These are phyloP conservation scores for Siphlonurus alternatus DNA, from an alignment of 2,888 invertebrate genomes.

Conservation along the genomic window DNA sequence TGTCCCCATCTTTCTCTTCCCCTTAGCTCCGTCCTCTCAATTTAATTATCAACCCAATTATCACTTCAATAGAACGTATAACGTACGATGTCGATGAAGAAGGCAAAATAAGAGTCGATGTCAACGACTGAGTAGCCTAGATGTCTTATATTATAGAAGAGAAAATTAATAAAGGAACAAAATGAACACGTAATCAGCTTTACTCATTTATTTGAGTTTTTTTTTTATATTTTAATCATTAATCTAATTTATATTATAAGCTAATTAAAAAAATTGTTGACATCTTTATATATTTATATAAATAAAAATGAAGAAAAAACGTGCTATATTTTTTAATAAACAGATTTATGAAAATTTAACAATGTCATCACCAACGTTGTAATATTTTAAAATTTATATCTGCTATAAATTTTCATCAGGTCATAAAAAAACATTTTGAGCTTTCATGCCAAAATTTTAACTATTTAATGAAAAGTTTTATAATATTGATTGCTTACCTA, in stretches of 20 bases:
- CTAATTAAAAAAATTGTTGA: neutral
- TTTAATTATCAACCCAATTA: neutral
- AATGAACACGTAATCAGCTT: constrained; percentile 1
- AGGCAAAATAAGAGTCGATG: neutral
- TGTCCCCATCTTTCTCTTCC: neutral
- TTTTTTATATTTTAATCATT: neutral
- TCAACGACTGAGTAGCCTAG: no score
- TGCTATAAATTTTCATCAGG: no score
- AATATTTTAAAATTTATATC: no score
- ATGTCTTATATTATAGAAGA: neutral
- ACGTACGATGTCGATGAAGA: neutral
- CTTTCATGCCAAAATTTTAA: no score
- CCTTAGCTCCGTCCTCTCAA: neutral
- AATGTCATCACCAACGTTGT: no score
- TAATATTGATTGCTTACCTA: no score
- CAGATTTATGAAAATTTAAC: no score
- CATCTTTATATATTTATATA: neutral
- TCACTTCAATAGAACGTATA: neutral
- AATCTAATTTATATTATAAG: neutral
- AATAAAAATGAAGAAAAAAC: neutral
- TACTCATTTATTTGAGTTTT: constrained; percentile 2
- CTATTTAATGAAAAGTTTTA: no score
- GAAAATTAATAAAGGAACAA: neutral
- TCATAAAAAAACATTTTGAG: no score
- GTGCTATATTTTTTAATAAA: no score